Conservation (phyloP, 2,113 vertebrate genomes). For the Pollachius pollachius region DNA sequence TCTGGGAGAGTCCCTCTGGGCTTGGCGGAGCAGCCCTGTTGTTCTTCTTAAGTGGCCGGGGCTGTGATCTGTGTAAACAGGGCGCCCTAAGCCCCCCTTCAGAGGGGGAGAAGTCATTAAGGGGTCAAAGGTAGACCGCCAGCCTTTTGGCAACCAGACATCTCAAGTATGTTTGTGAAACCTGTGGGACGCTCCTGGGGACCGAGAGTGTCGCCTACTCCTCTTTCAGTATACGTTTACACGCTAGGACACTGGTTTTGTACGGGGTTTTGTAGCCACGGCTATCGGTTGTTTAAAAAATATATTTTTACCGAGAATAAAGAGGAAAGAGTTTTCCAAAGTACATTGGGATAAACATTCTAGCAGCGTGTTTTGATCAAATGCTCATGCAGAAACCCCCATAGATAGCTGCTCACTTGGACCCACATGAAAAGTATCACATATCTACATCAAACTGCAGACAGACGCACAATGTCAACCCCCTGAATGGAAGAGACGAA, state of each 20-base stretch:
- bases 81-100: constrained; percentile 58
- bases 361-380: not conserved
- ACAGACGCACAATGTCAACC: constrained; percentile 47
- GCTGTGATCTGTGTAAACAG: constrained; percentile 75
- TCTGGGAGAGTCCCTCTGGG: constrained; percentile 51
- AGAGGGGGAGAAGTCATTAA: constrained; percentile 60
- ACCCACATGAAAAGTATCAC: constrained; percentile 30
- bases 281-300: constrained; percentile 11
- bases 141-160: constrained; percentile 37
- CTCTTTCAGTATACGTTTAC: not conserved
- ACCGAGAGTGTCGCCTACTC: not conserved
- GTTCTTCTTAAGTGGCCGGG: constrained; percentile 68
- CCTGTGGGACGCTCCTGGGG: constrained; percentile 19
- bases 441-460: constrained; percentile 30
- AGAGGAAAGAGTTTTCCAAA: too few species aligned
- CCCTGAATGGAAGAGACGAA: constrained; percentile 52
- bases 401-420: too few species aligned
- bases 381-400: too few species aligned
- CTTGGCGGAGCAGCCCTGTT: constrained; percentile 55
- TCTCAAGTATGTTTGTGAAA: constrained; percentile 53
- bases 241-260: not conserved
- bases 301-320: constrained; percentile 30
- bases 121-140: constrained; percentile 65
- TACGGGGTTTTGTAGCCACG: not conserved
- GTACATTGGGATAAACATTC: too few species aligned